Conservation (phyloP, 2,113 vertebrate species). For the Pleuronectes platessa region DNA sequence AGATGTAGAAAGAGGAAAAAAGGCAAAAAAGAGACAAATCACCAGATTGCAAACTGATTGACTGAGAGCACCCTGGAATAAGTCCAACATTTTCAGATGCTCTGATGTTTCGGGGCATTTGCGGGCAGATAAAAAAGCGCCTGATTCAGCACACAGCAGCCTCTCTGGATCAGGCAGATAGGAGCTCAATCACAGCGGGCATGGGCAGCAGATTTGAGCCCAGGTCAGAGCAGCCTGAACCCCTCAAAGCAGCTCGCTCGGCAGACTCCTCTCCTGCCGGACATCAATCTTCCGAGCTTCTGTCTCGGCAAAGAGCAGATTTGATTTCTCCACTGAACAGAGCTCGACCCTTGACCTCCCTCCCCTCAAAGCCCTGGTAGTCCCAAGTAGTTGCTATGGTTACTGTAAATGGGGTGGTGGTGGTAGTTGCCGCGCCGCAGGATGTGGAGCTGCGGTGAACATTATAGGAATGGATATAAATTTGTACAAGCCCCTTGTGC, state of each 20-base stretch:
- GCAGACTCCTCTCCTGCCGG: slow-evolving; percentile 62
- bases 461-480: slow-evolving; percentile 56
- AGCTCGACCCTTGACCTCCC: slow-evolving; percentile 73
- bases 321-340: slow-evolving; percentile 75
- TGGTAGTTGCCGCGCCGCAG: slow-evolving; percentile 41
- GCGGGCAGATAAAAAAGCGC: slow-evolving; percentile 51
- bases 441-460: slow-evolving; percentile 44
- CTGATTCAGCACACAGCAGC: slow-evolving; percentile 57
- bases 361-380: slow-evolving; percentile 58
- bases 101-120: slow-evolving; percentile 59
- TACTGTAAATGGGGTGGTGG: slow-evolving; percentile 58
- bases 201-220: slow-evolving; percentile 49
- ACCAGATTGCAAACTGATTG: slow-evolving; percentile 68
- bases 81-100: slow-evolving; percentile 58
- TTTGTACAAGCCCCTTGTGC: slow-evolving; percentile 35
- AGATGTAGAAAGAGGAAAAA: slow-evolving; percentile 61
- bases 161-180: slow-evolving; percentile 50
- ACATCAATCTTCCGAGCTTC: slow-evolving; percentile 73
- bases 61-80: slow-evolving; percentile 58
- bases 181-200: slow-evolving; percentile 33
- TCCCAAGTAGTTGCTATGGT: slow-evolving; percentile 77
- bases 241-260: slow-evolving; percentile 34
- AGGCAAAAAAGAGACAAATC: slow-evolving; percentile 58
- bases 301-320: slow-evolving; percentile 73
- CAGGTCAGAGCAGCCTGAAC: slow-evolving; percentile 59